A percentile compares a stretch with the other conserved stretches of the same genome.
Evolutionary conservation across 2,797 vertebrate genomes (phyloP).

Genomic region (Gymnodraco acuticeps): DNA sequence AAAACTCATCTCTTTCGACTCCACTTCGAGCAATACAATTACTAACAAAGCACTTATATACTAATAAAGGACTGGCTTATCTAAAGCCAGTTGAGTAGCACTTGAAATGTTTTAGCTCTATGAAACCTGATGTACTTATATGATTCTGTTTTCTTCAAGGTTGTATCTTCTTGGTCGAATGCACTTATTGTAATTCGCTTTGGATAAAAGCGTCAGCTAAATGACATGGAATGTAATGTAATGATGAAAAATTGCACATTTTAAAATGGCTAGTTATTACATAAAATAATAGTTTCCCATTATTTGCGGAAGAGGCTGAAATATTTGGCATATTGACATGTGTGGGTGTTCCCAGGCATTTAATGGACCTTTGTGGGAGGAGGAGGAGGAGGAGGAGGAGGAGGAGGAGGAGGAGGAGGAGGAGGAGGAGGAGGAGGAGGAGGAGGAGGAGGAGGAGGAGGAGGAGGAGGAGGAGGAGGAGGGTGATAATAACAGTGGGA

Average conservation of each 20-base stretch:
- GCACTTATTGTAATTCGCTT: too few relatives aligned
- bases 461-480: not conserved
- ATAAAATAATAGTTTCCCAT: not conserved
- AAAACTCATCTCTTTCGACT: too few relatives aligned
- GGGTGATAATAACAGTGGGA: constrained; percentile 9
- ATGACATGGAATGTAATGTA: too few relatives aligned
- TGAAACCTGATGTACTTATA: too few relatives aligned
- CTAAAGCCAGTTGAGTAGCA: too few relatives aligned
- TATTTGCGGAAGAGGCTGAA: not conserved
- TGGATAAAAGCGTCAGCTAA: too few relatives aligned
- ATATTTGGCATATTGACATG: not conserved
- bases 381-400: not conserved
- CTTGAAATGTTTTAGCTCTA: too few relatives aligned
- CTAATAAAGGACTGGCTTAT: too few relatives aligned
- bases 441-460: not conserved
- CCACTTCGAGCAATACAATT: too few relatives aligned
- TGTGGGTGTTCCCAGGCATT: not conserved
- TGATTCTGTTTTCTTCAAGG: too few relatives aligned
- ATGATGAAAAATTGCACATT: not conserved
- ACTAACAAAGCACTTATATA: too few relatives aligned
- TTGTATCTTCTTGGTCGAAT: too few relatives aligned
- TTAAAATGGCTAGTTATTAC: not conserved
- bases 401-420: not conserved
- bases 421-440: constrained; percentile 9
- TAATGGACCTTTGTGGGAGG: constrained; percentile 16